phyloP scores from a whole-genome alignment of 2,888 invertebrate genomes.

The Drosophila nigricruria region DNA sequence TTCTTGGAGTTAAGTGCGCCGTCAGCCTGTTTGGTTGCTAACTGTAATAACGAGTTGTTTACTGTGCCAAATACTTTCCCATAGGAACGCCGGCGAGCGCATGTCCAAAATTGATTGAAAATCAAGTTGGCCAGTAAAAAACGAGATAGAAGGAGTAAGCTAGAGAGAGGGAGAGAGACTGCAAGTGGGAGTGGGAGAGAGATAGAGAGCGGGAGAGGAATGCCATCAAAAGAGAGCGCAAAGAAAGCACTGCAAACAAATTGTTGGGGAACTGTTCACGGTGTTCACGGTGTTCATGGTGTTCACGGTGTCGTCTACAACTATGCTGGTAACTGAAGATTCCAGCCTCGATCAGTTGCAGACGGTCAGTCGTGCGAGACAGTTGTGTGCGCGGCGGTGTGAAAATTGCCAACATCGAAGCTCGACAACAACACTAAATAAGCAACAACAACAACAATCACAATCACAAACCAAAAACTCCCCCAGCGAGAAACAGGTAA shows the following conservation, averaged over 20 bases:
- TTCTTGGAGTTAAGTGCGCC: constrained; percentile 1
- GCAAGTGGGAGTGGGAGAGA: background rate
- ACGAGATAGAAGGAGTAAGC: constrained; percentile 8
- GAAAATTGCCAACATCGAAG: constrained; percentile 65
- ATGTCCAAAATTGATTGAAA: constrained; percentile 64
- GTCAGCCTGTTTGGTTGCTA: constrained; percentile 53
- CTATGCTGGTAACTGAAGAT: constrained; percentile 83
- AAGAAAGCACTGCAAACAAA: constrained; percentile 71
- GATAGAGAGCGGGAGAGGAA: constrained; percentile 10
- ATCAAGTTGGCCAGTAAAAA: constrained; percentile 48
- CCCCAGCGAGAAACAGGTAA: constrained; percentile 71
- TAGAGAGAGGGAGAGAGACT: background rate
- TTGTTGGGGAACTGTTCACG: constrained; percentile 23
- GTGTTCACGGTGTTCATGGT: constrained; percentile 29
- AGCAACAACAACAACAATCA: constrained; percentile 56
- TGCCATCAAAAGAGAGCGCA: constrained; percentile 41
- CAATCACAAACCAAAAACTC: constrained; percentile 61
- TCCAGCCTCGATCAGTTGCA: constrained; percentile 82
- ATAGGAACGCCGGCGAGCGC: constrained; percentile 63
- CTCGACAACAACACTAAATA: constrained; percentile 54
- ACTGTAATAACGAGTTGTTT: constrained; percentile 76
- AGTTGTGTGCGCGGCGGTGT: constrained; percentile 83
- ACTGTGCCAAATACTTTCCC: constrained; percentile 79
- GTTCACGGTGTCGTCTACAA: constrained; percentile 53
- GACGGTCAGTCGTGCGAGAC: constrained; percentile 82